Evolutionary conservation across 2,113 vertebrate species (phyloP), one percentile per base, ranked within the genome.

Genomic region (Oostethus manadensis): DNA sequence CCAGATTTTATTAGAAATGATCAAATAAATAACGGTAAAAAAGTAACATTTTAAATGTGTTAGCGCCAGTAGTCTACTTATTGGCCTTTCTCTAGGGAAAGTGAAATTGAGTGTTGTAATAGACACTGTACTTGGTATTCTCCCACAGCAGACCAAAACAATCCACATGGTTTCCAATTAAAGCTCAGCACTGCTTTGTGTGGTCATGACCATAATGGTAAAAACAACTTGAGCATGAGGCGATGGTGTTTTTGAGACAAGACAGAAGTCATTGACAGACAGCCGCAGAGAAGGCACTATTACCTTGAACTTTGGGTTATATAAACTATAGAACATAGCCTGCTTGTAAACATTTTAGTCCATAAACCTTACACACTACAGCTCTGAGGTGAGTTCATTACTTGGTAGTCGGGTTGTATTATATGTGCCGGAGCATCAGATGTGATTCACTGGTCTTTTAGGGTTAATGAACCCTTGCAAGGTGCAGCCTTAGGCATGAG

Each of bases 391-490:
- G 61, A 64, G 58, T 80, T 68, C 66, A 29, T 79, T 81, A 80
- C 76, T 74, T 75, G 77, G 68, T 71, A 71, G 60, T 70, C 64
- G 21, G 71, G 67, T 62, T 67, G 38, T 60, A 38, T 56, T 55
- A 60, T 55, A 60, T 23, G 38, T 13, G 23, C 23, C 18, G 65
- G 55, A 74, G 78, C 70, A 66, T 77, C 84, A 81, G 74, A 80
- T 87, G 83, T 80, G 80, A 68, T 74, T 60, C 72, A 68, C 51
- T 47, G 29, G 20, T 68, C 54, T 64, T 62, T 80, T 71, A 79
- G 76, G 73, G 76, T 82, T 88, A 88, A 85, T 86, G 79, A 88
- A 84, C 74, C 82, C 56, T 74, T 38, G 64, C 74, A 73, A 81
- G 76, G 74, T 78, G 62, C 49, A 51, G 79, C 80, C 46, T 56